Conservation (phyloP, 2,888 invertebrate genomes). For the Dugesia japonica region DNA sequence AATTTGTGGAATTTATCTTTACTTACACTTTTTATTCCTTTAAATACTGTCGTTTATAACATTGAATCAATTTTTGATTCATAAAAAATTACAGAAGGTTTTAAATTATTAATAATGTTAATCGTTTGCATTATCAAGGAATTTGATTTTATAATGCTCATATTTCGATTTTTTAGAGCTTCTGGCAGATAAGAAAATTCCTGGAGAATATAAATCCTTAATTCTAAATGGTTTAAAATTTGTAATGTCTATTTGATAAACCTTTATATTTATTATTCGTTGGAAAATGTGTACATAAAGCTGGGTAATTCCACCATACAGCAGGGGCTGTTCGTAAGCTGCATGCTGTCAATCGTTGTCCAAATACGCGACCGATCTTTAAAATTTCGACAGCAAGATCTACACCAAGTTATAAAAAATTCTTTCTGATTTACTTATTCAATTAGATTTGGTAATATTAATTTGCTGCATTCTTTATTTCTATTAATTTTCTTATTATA, state of each 20-base stretch:
- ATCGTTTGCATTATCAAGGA: not conserved
- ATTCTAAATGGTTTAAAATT: not conserved
- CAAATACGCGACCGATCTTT: not conserved
- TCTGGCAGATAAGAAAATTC: not conserved
- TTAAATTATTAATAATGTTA: not conserved
- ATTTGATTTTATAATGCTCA: not conserved
- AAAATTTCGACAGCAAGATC: not conserved
- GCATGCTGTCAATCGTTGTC: not conserved
- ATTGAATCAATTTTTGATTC: not conserved
- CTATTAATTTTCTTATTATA: too few species aligned
- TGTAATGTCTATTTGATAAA: not conserved
- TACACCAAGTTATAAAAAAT: too few species aligned
- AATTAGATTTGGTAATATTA: too few species aligned
- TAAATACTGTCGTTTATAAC: not conserved
- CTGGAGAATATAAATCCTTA: not conserved
- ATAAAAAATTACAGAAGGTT: too few species aligned
- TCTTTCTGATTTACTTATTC: too few species aligned
- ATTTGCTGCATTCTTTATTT: too few species aligned
- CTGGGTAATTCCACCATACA: constrained; percentile 6
- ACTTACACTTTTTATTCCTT: not conserved
- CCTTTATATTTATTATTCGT: not conserved
- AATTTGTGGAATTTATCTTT: not conserved
- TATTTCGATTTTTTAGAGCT: not conserved
- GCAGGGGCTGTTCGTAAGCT: constrained; percentile 11
- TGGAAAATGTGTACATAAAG: not conserved